Percentiles rank a stretch among this genome's conserved stretches.
These are phyloP conservation scores for Ginglymostoma cirratum DNA, from an alignment of 2,113 vertebrate species.

Conservation along the genomic window DNA sequence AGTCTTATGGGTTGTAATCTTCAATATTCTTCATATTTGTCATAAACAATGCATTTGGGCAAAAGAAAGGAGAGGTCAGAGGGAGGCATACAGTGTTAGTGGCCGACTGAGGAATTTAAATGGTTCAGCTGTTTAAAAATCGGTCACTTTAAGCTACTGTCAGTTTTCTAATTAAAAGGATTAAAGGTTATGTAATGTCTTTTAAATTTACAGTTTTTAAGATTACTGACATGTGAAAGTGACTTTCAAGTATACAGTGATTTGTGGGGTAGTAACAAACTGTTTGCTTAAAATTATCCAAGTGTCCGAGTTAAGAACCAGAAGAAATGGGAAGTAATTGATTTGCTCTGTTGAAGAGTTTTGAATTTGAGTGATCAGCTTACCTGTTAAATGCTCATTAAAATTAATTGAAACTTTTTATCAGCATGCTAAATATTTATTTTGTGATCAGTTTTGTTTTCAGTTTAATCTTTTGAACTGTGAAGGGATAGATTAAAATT, in stretches of 20 bases:
- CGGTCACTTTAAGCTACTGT: neutral
- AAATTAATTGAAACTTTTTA: neutral
- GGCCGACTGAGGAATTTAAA: neutral
- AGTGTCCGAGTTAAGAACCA: neutral
- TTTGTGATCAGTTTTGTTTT: neutral
- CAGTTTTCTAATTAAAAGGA: neutral
- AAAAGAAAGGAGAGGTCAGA: neutral
- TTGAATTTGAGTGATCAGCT: too few relatives aligned
- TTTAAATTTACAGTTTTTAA: neutral
- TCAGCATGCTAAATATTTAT: neutral
- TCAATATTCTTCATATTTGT: neutral
- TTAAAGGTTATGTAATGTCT: neutral
- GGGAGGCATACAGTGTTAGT: too few relatives aligned
- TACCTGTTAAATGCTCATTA: neutral
- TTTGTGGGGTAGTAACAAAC: neutral
- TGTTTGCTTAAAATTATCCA: neutral
- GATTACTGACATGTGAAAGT: neutral
- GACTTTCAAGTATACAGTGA: neutral
- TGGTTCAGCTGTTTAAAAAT: neutral
- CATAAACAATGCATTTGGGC: neutral
- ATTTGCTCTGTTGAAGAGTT: neutral
- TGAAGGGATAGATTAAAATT: slow-evolving; percentile 1
- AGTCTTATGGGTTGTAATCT: neutral
- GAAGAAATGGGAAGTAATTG: neutral
- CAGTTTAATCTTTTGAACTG: neutral